Conservation (phyloP, 2,113 vertebrate species). For the Odocoileus virginianus region DNA sequence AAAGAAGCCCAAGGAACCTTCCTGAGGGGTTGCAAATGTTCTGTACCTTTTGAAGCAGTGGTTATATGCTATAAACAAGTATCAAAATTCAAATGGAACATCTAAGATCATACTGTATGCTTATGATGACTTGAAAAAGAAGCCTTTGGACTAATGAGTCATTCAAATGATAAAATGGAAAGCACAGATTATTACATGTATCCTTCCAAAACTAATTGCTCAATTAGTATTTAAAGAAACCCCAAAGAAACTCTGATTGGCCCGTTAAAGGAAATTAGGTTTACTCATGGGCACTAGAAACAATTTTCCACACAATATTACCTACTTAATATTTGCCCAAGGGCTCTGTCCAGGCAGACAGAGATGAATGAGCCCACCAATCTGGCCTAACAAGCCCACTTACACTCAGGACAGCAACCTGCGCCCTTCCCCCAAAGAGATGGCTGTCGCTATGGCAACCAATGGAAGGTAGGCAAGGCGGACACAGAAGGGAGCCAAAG, state of each 20-base stretch:
- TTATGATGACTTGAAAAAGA: neutral
- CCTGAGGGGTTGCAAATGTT: neutral
- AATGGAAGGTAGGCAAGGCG: neutral
- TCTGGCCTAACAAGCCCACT: neutral
- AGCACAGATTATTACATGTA: neutral
- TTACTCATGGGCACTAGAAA: neutral
- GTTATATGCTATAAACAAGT: neutral
- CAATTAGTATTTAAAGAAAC: neutral
- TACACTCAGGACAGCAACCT: neutral
- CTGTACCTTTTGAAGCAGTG: neutral
- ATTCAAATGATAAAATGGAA: neutral
- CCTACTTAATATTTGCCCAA: neutral
- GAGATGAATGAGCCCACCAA: neutral
- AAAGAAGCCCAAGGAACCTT: neutral
- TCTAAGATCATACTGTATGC: neutral
- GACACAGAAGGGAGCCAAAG: neutral
- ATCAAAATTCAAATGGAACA: neutral
- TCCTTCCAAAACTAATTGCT: neutral
- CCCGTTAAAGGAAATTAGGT: neutral
- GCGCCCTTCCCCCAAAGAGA: neutral
- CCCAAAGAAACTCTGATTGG: neutral
- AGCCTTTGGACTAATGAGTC: neutral
- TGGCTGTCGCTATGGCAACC: slow-evolving; percentile 14
- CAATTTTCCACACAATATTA: neutral
- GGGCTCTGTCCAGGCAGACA: neutral